Conservation (phyloP, 1,140 invertebrate genomes). For the Drosophila pruinosa region DNA sequence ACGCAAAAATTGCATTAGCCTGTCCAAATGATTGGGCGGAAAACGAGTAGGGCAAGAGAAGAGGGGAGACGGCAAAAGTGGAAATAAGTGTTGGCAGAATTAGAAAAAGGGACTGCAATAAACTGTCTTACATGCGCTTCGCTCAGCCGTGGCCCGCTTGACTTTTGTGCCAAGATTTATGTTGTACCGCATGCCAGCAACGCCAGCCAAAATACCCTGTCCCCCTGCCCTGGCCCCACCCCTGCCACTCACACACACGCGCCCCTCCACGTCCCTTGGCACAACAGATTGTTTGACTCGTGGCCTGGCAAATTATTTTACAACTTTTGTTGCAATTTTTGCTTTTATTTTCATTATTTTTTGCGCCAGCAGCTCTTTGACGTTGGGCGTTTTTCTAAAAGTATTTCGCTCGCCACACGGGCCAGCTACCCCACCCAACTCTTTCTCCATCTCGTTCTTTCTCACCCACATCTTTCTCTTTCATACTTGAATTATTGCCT, state of each 20-base stretch:
- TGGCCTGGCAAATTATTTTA: conserved; percentile 68
- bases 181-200: conserved; percentile 61
- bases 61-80: not conserved
- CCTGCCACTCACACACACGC: not conserved
- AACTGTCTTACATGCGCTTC: conserved; percentile 33
- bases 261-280: not conserved
- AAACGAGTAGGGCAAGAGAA: not conserved
- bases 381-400: conserved; percentile 51
- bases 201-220: conserved; percentile 19
- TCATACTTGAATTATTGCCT: conserved; percentile 1
- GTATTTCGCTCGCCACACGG: conserved; percentile 26
- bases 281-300: conserved; percentile 57
- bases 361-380: conserved; percentile 12
- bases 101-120: conserved; percentile 30
- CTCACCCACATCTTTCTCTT: conserved; percentile 1
- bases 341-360: conserved; percentile 17
- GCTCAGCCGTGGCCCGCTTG: conserved; percentile 21
- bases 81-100: not conserved
- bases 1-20: conserved; percentile 36
- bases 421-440: conserved; percentile 4
- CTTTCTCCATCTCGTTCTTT: not conserved
- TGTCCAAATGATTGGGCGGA: not conserved
- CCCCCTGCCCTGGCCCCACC: not conserved
- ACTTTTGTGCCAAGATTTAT: conserved; percentile 62
- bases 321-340: conserved; percentile 55